Base-by-base conservation (phyloP, 2,113 vertebrate species). In the Dryoscopus gambensis region DNA sequence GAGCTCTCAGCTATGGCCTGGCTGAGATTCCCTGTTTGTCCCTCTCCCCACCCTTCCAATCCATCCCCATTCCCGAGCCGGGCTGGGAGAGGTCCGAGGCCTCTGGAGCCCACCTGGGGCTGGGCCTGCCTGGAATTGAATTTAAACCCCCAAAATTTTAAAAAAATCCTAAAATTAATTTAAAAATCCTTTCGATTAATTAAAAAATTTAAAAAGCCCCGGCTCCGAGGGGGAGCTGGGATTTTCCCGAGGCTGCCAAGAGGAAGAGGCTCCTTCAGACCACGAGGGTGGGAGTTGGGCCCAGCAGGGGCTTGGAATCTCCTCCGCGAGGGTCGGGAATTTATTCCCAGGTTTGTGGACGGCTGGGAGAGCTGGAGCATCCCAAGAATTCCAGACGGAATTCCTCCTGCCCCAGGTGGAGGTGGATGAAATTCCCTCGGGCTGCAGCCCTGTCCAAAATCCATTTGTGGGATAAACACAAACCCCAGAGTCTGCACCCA, bases 401-500 rank as follows among this genome's bases (percentile, higher is more conserved):
- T 40, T 40, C 40, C 40, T 5, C 40, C 28, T 2, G 3, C 8
- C 11, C 7, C 23, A 16, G 6, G 10, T 16, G 13, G 22, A 27
- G 10, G 3, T 2, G 47, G 47, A 18, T 28, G 60, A 27, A 40
- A 10, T 44, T 35, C 39, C 70, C 53, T 7, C 37, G 19, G 23
- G 33, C 13, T 2, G 10, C 1, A 19, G 21, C 31, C 2, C 3
- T 49, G 15, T 19, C 64, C 42, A 3, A 6, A 3, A 11, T 24
- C 73, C 11, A 3, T 47, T 22, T 14, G n/a, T 46, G 4, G 17
- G 49, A 2, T 2, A 4, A 63, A 5, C 33, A 4, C 50, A 15
- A 49, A 28, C 18, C 35, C 23, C 9, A 1, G 6, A 0, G 2
- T 37, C 24, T 7, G 6, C 21, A 0, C 12, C 62, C 27, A 0